Evolutionary conservation across 2,113 vertebrate species (phyloP).

Genomic region (Cranoglanis bouderius): DNA sequence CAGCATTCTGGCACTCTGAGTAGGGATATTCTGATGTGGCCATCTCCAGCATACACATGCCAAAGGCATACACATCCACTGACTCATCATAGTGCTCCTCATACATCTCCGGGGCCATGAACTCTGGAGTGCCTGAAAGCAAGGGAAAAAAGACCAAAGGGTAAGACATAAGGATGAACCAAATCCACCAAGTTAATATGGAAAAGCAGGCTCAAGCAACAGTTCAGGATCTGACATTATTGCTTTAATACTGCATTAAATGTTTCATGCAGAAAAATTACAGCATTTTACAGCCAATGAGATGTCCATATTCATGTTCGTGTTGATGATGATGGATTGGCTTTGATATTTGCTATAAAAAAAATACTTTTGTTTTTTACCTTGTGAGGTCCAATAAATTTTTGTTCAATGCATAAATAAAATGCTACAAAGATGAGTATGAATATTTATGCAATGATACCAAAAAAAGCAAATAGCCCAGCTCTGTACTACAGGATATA

Average conservation of each 20-base stretch:
- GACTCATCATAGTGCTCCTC: conserved; percentile 97
- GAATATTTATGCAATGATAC: neutral
- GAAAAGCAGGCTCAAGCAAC: neutral
- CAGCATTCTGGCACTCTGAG: conserved; percentile 97
- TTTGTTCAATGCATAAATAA: neutral
- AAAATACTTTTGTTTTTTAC: neutral
- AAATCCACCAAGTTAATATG: neutral
- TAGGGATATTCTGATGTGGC: conserved; percentile 98
- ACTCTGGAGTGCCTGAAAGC: conserved; percentile 88
- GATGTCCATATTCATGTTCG: neutral
- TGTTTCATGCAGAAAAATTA: neutral
- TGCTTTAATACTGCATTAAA: neutral
- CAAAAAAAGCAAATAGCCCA: neutral
- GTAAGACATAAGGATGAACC: too few species aligned
- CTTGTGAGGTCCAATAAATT: neutral
- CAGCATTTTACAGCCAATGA: neutral
- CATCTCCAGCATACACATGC: conserved; percentile 99
- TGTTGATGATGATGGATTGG: neutral
- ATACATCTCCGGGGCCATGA: conserved; percentile 99
- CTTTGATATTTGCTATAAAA: neutral
- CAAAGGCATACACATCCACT: conserved; percentile 95
- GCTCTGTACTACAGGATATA: neutral
- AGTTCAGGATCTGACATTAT: neutral
- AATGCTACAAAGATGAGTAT: neutral
- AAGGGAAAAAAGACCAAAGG: neutral